phyloP scores from a whole-genome alignment of 2,113 vertebrate genomes.

The Seriola rivoliana region DNA sequence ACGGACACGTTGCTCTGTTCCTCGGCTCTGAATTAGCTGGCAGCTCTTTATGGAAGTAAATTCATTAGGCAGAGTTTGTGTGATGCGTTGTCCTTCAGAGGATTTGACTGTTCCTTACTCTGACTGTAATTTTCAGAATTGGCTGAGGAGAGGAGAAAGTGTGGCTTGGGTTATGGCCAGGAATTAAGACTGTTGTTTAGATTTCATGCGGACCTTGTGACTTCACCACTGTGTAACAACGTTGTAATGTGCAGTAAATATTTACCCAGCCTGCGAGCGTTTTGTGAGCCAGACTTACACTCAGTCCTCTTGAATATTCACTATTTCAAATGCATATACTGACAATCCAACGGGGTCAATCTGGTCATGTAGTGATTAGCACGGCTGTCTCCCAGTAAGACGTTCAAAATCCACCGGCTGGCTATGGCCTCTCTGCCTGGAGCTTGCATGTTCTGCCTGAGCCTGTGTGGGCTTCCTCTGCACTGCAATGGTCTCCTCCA shows the following conservation, averaged over 20 bases:
- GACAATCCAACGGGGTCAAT: not conserved
- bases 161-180: not conserved
- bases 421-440: not conserved
- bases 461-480: not conserved
- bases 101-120: not conserved
- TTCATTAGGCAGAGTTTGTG: conserved; percentile 43
- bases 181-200: not conserved
- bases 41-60: conserved; percentile 30
- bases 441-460: not conserved
- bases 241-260: not conserved
- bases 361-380: not conserved
- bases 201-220: not conserved
- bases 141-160: not conserved
- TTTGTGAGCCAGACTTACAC: not conserved
- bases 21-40: conserved; percentile 6
- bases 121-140: conserved; percentile 30
- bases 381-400: not conserved
- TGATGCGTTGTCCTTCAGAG: conserved; percentile 49
- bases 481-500: not conserved
- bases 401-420: no score
- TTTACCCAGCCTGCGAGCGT: not conserved
- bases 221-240: not conserved
- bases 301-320: not conserved
- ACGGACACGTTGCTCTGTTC: conserved; percentile 2
- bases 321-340: not conserved